Evolutionary conservation across 2,888 invertebrate species (phyloP).

Genomic region (Lottia scabra): DNA sequence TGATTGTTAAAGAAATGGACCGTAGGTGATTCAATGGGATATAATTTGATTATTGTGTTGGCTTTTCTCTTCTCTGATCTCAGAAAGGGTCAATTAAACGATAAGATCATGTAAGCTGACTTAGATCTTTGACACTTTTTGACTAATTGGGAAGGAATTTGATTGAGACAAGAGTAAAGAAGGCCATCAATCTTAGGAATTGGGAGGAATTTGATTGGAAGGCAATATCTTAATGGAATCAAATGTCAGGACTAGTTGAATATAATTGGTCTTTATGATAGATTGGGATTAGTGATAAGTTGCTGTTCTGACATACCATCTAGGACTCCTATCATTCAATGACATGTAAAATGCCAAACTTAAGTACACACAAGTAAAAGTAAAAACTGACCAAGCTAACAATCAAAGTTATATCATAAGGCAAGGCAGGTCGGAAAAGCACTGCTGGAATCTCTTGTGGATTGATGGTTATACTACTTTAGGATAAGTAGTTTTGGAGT

Average conservation of each 20-base stretch:
- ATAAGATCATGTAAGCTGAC: background rate
- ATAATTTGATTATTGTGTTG: background rate
- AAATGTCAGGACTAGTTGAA: slow-evolving; percentile 2
- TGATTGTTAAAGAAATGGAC: background rate
- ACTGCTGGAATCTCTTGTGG: too few relatives aligned
- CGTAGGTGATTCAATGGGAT: background rate
- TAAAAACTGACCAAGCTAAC: too few relatives aligned
- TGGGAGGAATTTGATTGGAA: background rate
- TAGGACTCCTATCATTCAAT: background rate
- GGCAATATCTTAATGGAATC: slow-evolving; percentile 3
- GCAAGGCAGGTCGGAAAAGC: too few relatives aligned
- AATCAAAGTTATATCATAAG: too few relatives aligned
- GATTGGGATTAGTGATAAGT: background rate
- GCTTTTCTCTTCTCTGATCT: background rate
- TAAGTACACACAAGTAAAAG: too few relatives aligned
- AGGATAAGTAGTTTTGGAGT: too few relatives aligned
- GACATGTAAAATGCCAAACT: too few relatives aligned
- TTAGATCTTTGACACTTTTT: background rate
- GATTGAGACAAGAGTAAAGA: slow-evolving; percentile 5
- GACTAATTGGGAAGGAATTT: background rate
- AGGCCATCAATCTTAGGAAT: background rate
- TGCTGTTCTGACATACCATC: background rate
- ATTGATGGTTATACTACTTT: too few relatives aligned
- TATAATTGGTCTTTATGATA: background rate
- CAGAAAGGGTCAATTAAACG: background rate